Evolutionary conservation across 2,888 invertebrate genomes (phyloP).

Genomic region (Lycaena phlaeas): DNA sequence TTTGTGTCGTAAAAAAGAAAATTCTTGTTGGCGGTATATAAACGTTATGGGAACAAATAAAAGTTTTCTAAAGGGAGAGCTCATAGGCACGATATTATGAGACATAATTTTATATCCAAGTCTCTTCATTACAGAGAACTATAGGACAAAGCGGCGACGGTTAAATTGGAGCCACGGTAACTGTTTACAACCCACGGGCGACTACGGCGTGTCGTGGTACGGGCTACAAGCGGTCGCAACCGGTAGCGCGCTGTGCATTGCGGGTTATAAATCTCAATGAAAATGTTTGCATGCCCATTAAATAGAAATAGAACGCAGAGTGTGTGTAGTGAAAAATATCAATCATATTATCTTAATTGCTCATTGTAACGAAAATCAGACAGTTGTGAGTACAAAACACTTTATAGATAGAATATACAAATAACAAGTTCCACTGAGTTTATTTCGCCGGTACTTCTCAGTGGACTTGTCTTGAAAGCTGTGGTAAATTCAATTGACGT

Average conservation of each 20-base stretch:
- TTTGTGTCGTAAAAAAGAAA: not conserved
- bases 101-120: not conserved
- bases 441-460: too few relatives aligned
- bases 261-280: not conserved
- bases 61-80: not conserved
- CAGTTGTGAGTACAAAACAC: too few relatives aligned
- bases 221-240: not conserved
- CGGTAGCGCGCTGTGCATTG: not conserved
- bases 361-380: too few relatives aligned
- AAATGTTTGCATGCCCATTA: too few relatives aligned
- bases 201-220: not conserved
- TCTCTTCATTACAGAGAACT: not conserved
- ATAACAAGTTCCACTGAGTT: too few relatives aligned
- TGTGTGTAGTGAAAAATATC: too few relatives aligned
- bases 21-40: not conserved
- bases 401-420: too few relatives aligned
- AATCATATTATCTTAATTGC: too few relatives aligned
- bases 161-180: not conserved
- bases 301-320: too few relatives aligned
- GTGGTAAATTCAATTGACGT: too few relatives aligned
- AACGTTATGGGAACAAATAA: not conserved
- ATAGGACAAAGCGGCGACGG: constrained; percentile 2
- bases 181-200: not conserved
- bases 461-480: too few relatives aligned
- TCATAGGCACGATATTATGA: not conserved